A percentile compares a stretch with the other conserved stretches of the same genome.
These are phyloP conservation scores for Tethya wilhelma DNA, from an alignment of 37 sponge, comb jelly and placozoan species.

Conservation along the genomic window DNA sequence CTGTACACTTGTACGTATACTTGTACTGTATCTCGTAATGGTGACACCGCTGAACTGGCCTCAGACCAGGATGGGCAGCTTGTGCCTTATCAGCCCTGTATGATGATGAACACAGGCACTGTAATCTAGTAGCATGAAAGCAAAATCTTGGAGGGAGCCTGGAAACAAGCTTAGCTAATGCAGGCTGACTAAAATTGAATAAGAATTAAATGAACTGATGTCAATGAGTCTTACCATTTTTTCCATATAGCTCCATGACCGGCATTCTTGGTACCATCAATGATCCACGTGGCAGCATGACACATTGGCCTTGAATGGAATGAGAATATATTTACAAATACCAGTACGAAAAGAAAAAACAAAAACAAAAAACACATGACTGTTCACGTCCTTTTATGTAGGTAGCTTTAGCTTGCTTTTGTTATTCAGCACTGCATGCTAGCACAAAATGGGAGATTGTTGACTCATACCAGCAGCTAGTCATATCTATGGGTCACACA, in stretches of 20 bases:
- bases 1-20: conserved; percentile 79
- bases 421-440: too few relatives aligned
- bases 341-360: too few relatives aligned
- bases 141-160: not conserved
- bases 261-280: conserved; percentile 75
- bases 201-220: not conserved
- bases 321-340: too few relatives aligned
- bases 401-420: too few relatives aligned
- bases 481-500: too few relatives aligned
- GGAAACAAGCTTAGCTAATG: not conserved
- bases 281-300: conserved; percentile 96
- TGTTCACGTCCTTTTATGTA: too few relatives aligned
- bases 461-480: too few relatives aligned
- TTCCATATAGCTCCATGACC: conserved; percentile 89
- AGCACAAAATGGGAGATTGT: too few relatives aligned
- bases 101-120: not conserved
- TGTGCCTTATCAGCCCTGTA: conserved; percentile 82
- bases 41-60: conserved; percentile 80
- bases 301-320: too few relatives aligned
- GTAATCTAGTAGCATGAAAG: not conserved
- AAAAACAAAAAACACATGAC: too few relatives aligned
- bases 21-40: conserved; percentile 86
- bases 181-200: not conserved
- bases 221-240: conserved; percentile 66
- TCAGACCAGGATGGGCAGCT: conserved; percentile 55